Conservation (phyloP, 2,113 vertebrate species). For the Danionella cerebrum region DNA sequence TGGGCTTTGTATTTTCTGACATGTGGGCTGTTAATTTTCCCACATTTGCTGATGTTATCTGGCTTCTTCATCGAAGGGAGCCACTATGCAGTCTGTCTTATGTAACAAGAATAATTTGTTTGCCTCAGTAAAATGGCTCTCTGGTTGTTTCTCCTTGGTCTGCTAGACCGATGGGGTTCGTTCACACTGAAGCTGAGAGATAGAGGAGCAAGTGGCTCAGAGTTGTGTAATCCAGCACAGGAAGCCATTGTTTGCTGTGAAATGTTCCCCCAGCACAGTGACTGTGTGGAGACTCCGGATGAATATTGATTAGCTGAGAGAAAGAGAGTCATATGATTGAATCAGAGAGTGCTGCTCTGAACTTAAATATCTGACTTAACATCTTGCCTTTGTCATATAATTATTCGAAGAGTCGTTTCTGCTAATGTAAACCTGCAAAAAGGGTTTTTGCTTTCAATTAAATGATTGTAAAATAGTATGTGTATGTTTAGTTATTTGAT, state of each 20-base stretch:
- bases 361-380: no score
- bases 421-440: no score
- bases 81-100: not conserved
- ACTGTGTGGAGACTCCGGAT: not conserved
- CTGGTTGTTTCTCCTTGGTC: not conserved
- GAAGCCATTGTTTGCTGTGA: not conserved
- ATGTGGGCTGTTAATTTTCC: not conserved
- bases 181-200: not conserved
- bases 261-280: conserved; percentile 1
- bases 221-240: conserved; percentile 10
- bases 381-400: no score
- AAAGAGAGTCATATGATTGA: not conserved
- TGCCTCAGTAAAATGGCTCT: conserved; percentile 27
- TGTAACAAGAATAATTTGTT: conserved; percentile 23
- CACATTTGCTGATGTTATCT: not conserved
- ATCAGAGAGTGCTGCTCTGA: not conserved
- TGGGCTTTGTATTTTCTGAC: not conserved
- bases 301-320: conserved; percentile 32
- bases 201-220: not conserved
- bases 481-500: no score
- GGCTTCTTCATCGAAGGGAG: not conserved
- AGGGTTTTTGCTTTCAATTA: no score
- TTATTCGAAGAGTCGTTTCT: no score
- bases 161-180: not conserved
- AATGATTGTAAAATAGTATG: no score